These are phyloP conservation scores for Stenurella melanura DNA, from an alignment of 2,888 invertebrate genomes.

Conservation along the genomic window DNA sequence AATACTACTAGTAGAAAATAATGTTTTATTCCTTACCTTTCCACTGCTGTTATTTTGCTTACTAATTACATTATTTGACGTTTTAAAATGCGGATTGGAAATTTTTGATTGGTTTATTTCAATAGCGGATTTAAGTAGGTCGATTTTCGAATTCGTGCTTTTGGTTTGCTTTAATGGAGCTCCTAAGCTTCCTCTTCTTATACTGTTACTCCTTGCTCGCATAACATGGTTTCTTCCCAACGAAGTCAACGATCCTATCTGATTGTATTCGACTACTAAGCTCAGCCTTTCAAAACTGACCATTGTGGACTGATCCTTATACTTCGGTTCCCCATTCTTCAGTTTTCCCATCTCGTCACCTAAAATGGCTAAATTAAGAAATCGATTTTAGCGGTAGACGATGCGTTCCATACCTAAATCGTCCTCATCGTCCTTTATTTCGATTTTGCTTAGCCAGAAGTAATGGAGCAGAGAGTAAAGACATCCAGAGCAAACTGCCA, in stretches of 20 bases:
- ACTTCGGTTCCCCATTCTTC: slow-evolving; percentile 77
- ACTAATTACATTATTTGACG: slow-evolving; percentile 54
- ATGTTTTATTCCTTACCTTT: slow-evolving; percentile 50
- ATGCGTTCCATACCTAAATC: slow-evolving; percentile 43
- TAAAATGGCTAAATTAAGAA: slow-evolving; percentile 36
- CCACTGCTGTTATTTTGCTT: slow-evolving; percentile 53
- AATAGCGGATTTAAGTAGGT: slow-evolving; percentile 81
- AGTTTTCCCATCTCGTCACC: slow-evolving; percentile 79
- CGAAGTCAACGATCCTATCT: slow-evolving; percentile 84
- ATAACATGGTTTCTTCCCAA: slow-evolving; percentile 74
- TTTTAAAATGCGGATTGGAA: slow-evolving; percentile 60
- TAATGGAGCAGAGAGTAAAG: slow-evolving; percentile 83
- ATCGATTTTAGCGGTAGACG: neutral
- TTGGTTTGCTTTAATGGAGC: slow-evolving; percentile 73
- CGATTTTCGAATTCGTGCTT: slow-evolving; percentile 78
- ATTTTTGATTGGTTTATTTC: slow-evolving; percentile 78
- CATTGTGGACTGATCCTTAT: slow-evolving; percentile 82
- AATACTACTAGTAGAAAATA: slow-evolving; percentile 12
- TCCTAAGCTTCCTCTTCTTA: slow-evolving; percentile 76
- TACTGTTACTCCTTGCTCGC: slow-evolving; percentile 71
- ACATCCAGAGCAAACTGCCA: slow-evolving; percentile 83
- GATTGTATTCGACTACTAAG: slow-evolving; percentile 85
- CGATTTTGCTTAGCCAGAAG: slow-evolving; percentile 82
- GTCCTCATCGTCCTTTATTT: slow-evolving; percentile 51
- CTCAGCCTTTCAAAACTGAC: slow-evolving; percentile 83